Evolutionary conservation across 2,888 invertebrate genomes (phyloP), one percentile per base, ranked within the genome.

Genomic region (Pristionchus entomophagus): DNA sequence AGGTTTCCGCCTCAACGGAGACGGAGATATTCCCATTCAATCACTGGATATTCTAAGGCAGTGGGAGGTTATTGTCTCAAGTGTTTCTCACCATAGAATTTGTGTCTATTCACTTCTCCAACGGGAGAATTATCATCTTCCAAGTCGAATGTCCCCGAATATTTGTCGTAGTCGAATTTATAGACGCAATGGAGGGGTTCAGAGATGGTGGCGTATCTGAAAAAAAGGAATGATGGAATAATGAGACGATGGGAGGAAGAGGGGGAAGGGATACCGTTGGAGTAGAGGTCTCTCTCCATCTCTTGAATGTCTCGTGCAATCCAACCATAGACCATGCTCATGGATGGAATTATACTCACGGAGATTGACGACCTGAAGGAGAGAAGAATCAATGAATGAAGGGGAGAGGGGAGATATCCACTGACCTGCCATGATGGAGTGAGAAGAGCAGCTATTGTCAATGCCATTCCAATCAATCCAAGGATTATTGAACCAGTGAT

Each of bases 161-260:
- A 93, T 86, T 93, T 93, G 86, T 93, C 93, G 82, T 93, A 93
- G 77, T 93, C 93, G 86, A 93, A 93, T 84, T 93, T 93, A 90
- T 93, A 93, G 62, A 93, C 93, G 80, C 93, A 93, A 77, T 93
- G 93, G 38, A 93, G 89, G 2, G 93, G 93, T 81, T 93, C 93
- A 4, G 91, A 89, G 12, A 93, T 88, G 0, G 93, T 93, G 0
- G 92, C 89, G 85, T 93, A 93, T 86, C 92, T 92, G 84, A 62
- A 87, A 26, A 65, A 26, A 85, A 29, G 29, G 65, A 65, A 65
- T 29, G 32, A 26, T 65, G 65, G 12, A 65, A 17, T 35, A 65
- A n/a, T 56, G 17, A n/a, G 22, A 56, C n/a, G 19, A 17, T 22
- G 56, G 56, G 14, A 56, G 12, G 5, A 56, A 56, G 19, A 56